Conservation (phyloP, 2,113 vertebrate species). For the Myodes glareolus region DNA sequence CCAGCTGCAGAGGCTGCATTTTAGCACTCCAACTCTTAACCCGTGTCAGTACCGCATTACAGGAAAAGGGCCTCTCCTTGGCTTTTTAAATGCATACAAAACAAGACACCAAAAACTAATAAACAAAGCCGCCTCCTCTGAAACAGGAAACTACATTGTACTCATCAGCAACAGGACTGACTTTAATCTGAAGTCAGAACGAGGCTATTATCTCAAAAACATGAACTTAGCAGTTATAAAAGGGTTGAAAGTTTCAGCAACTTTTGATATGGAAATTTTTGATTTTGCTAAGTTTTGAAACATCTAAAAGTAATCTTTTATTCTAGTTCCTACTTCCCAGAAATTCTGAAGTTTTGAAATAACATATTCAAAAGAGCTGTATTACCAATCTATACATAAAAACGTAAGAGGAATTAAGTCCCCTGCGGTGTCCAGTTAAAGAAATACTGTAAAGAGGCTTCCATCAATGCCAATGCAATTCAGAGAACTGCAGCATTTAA, state of each 20-base stretch:
- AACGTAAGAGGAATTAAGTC: constrained; percentile 72
- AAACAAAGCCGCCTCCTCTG: constrained; percentile 38
- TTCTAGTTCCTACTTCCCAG: constrained; percentile 63
- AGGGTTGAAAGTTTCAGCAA: background rate
- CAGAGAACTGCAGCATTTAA: constrained; percentile 76
- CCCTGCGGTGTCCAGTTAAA: constrained; percentile 65
- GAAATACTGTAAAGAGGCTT: constrained; percentile 69
- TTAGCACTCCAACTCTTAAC: constrained; percentile 21
- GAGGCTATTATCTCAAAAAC: constrained; percentile 9
- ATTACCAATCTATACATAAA: constrained; percentile 69
- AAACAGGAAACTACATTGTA: background rate
- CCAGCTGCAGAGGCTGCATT: background rate
- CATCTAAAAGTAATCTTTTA: constrained; percentile 29
- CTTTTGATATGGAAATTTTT: constrained; percentile 23
- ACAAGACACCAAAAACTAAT: constrained; percentile 18
- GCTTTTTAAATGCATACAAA: constrained; percentile 39
- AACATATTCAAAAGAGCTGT: constrained; percentile 54
- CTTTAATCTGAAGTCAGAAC: background rate
- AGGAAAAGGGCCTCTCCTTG: background rate
- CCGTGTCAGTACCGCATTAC: constrained; percentile 35
- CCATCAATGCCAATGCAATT: constrained; percentile 74
- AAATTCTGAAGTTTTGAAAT: constrained; percentile 65
- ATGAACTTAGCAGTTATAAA: constrained; percentile 35
- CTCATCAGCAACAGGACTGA: background rate
- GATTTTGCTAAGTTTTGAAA: constrained; percentile 26